phyloP scores from a whole-genome alignment of 1,140 invertebrate species.

The Pectinophora gossypiella region DNA sequence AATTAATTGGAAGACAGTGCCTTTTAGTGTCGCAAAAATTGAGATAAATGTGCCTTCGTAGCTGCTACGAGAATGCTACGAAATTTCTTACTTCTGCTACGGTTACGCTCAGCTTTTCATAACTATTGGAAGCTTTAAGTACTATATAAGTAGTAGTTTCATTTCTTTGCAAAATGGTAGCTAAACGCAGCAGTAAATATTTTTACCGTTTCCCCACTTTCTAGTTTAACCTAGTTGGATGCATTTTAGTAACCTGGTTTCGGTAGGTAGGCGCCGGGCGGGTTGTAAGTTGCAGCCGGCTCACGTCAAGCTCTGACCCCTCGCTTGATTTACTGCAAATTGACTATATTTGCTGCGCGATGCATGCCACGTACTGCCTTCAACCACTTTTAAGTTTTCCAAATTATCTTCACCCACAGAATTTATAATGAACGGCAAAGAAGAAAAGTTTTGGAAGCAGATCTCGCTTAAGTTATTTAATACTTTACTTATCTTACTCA shows the following conservation, averaged over 20 bases:
- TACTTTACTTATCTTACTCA: too few relatives aligned
- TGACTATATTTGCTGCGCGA: conserved; percentile 10
- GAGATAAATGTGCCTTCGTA: too few relatives aligned
- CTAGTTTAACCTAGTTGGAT: background rate
- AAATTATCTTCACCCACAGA: too few relatives aligned
- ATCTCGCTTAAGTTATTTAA: too few relatives aligned
- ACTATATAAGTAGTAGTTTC: too few relatives aligned
- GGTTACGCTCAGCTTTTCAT: too few relatives aligned
- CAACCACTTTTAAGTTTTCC: background rate
- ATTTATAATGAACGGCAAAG: too few relatives aligned
- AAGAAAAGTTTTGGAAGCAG: too few relatives aligned
- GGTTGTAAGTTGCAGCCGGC: background rate
- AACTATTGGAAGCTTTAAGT: too few relatives aligned
- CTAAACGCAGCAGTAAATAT: too few relatives aligned
- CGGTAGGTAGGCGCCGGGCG: background rate
- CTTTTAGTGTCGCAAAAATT: background rate
- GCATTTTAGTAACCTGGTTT: background rate
- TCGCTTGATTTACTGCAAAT: conserved; percentile 31
- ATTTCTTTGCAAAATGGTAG: too few relatives aligned
- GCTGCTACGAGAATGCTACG: background rate
- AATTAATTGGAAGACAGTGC: background rate
- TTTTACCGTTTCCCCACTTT: too few relatives aligned
- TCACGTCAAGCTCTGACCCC: background rate
- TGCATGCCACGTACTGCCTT: background rate
- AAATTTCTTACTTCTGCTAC: background rate